Percentiles rank a stretch among this genome's conserved stretches.
phyloP scores from a whole-genome alignment of 1,140 invertebrate species.

The Leguminivora glycinivorella region DNA sequence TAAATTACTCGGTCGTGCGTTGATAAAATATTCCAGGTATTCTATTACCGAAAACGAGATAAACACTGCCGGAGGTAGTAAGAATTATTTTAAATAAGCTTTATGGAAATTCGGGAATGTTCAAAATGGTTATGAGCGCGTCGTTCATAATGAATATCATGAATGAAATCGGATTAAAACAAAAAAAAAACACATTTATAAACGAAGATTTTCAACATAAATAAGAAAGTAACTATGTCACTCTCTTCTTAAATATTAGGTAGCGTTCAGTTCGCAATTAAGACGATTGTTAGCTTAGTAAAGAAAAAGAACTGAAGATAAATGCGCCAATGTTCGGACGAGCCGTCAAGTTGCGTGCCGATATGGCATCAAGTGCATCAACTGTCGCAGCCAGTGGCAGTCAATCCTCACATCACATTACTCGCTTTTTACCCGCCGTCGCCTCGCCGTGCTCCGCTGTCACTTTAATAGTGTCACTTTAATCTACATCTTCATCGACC shows the following conservation, averaged over 20 bases:
- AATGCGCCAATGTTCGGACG: conserved; percentile 48
- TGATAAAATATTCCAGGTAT: conserved; percentile 75
- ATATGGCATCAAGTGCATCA: conserved; percentile 51
- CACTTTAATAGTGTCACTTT: conserved; percentile 35
- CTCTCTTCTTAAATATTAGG: not conserved
- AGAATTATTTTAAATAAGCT: conserved; percentile 45
- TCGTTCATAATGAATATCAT: conserved; percentile 30
- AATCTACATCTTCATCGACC: conserved; percentile 33
- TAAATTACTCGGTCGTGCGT: conserved; percentile 77
- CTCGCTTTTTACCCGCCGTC: conserved; percentile 44
- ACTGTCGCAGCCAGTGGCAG: conserved; percentile 40
- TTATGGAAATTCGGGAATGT: conserved; percentile 39
- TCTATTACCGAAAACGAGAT: conserved; percentile 76
- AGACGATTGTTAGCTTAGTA: not conserved
- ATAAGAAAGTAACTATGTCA: not conserved
- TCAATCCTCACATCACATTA: conserved; percentile 51
- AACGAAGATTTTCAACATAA: not conserved
- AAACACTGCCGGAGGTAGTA: conserved; percentile 66
- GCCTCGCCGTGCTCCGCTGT: conserved; percentile 51
- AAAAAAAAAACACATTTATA: not conserved
- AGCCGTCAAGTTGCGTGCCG: conserved; percentile 63
- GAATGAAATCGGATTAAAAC: not conserved
- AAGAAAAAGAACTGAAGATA: not conserved
- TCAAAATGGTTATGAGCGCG: conserved; percentile 34
- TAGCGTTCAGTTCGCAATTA: not conserved